Evolutionary conservation across 35 echinoderm and acorn worm genomes (phyloP), one percentile per base, ranked within the genome.

Genomic region (Apostichopus japonicus): DNA sequence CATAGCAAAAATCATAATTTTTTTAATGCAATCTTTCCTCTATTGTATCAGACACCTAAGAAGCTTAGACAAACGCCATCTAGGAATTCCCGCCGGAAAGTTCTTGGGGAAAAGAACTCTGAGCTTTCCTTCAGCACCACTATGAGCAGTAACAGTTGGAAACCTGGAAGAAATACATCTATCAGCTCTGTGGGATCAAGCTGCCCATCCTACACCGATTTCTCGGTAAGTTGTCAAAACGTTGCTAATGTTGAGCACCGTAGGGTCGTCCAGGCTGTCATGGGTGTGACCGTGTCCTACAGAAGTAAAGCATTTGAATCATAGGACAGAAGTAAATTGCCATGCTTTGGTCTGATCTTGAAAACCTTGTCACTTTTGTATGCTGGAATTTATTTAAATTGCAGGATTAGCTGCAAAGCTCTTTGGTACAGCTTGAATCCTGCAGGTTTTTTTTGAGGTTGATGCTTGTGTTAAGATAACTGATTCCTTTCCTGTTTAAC

Each of bases 91-190:
- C 93, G 93, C 1, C 91, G 96, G 77, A 94, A 91, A 59, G 96
- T 87, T 19, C 93, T 97, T 1, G 87, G 53, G 2, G 96, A 97
- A 19, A 97, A 90, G 72, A 97, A 97, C 79, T 78, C 89, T 6
- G 86, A 89, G 5, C 11, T 63, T n/a, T 89, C 86, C 62, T 89
- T 89, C 17, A 89, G 86, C 24, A 73, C 86, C 23, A 72, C 86
- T 4, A 72, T 72, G 86, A 33, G 67, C 17, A 89, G 23, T 25
- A 59, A 89, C n/a, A 89, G 86, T 14, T 89, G 86, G 86, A 89
- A 72, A n/a, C 13, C 86, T 10, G 54, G 54, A 52, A 72, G 44
- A 21, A 71, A 89, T n/a, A 89, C 86, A 0, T 89, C 86, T 23
- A 89, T 89, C 22, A 89, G 61, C 62, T 89, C 86, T 53, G 59